Evolutionary conservation across 2,113 vertebrate species (phyloP), one percentile per base, ranked within the genome.

Genomic region (Scortum barcoo): DNA sequence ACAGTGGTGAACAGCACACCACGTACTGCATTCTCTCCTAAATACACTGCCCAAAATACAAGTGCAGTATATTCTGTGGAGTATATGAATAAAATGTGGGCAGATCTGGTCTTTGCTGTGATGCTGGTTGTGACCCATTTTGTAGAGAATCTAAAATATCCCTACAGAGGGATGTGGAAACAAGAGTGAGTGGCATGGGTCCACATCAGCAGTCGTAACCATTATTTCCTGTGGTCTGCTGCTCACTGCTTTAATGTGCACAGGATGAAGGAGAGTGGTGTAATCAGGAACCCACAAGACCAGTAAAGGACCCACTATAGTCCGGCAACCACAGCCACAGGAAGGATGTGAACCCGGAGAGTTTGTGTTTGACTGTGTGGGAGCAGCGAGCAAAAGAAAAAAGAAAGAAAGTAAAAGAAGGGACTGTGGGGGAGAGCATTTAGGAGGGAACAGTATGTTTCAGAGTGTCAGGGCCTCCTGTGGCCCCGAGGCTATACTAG

Each of bases 391-490:
- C 67, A 28, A 11, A 17, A 70, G 65, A 36, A 42, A n/a, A 33
- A 24, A 68, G 42, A 69, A 13, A 58, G 57, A 53, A 70, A 70
- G 50, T 30, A 58, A 72, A 79, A 73, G 63, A 73, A 60, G 38
- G 28, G 63, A 65, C 42, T 20, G 46, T 12, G 7, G 28, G 72
- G n/a, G 53, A 54, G 63, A 69, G 46, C 44, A 71, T 86, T 88
- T 82, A 71, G 77, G 67, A 82, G 81, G 50, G 86, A 91, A 87
- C 72, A 88, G 84, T 84, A 56, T 88, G 84, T 86, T 83, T 89
- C 71, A 85, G 78, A 76, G 80, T 76, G 72, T 91, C 79, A 83
- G 81, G 81, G 78, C 88, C 77, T 85, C 57, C 51, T 84, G 22
- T 33, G 73, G 57, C 84, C 86, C 85, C 26, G 17, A 80, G 86